Evolutionary conservation across 1,140 invertebrate species (phyloP).

Genomic region (Thaumatotibia leucotreta): DNA sequence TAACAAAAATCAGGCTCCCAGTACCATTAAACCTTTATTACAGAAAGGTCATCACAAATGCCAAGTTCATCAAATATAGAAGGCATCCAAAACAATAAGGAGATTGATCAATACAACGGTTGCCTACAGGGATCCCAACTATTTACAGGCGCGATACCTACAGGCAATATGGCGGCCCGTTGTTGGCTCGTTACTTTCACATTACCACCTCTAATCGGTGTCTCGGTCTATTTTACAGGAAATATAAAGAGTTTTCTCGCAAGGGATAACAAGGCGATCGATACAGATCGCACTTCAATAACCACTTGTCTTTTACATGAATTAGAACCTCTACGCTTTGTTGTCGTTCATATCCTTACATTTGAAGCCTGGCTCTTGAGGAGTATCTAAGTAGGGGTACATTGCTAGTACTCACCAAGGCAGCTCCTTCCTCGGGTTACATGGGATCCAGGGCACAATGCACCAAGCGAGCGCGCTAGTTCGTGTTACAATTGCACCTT

Average conservation of each 20-base stretch:
- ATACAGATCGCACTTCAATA: conserved; percentile 37
- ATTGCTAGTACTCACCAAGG: conserved; percentile 47
- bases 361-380: not conserved
- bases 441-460: conserved; percentile 51
- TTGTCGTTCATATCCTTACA: conserved; percentile 24
- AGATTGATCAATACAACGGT: conserved; percentile 43
- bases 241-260: conserved; percentile 39
- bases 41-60: conserved; percentile 17
- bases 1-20: not conserved
- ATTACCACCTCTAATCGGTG: conserved; percentile 12
- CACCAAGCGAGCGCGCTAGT: conserved; percentile 29
- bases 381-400: not conserved
- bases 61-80: conserved; percentile 30
- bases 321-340: conserved; percentile 20
- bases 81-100: conserved; percentile 27
- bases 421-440: conserved; percentile 45
- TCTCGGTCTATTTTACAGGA: conserved; percentile 28
- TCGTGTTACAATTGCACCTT: conserved; percentile 47
- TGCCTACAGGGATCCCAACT: conserved; percentile 22
- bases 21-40: not conserved
- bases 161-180: conserved; percentile 10
- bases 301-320: conserved; percentile 15
- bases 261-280: conserved; percentile 51
- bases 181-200: conserved; percentile 20
- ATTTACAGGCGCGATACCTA: conserved; percentile 31